These are phyloP conservation scores for Solen grandis DNA, from an alignment of 1,140 invertebrate genomes.

Conservation along the genomic window DNA sequence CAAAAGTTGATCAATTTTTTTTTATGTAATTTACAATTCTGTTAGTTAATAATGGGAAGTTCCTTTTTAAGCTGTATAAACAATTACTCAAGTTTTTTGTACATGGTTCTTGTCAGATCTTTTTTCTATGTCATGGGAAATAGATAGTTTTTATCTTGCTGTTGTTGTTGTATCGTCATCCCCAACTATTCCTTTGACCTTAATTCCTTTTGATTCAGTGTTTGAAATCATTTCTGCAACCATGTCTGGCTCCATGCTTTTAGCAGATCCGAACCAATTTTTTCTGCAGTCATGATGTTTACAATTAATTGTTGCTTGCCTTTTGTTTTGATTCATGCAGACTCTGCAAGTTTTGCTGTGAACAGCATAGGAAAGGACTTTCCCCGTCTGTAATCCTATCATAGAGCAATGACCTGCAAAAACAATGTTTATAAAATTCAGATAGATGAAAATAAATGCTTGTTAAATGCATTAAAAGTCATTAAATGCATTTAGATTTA, in stretches of 20 bases:
- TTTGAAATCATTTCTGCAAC: slow-evolving; percentile 1
- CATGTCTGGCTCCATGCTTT: slow-evolving; percentile 19
- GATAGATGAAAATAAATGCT: no score
- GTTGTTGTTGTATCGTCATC: slow-evolving; percentile 19
- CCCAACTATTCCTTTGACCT: neutral
- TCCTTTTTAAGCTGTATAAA: neutral
- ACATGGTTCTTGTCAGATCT: neutral
- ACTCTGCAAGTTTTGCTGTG: neutral
- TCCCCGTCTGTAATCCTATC: slow-evolving; percentile 24
- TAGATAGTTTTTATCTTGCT: neutral
- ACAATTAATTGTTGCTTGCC: no score
- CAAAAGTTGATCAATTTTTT: neutral
- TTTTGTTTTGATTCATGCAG: neutral
- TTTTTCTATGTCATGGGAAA: neutral
- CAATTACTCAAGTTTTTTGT: neutral
- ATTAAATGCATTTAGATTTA: no score
- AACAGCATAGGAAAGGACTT: neutral
- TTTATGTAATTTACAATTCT: neutral
- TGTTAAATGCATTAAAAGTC: no score
- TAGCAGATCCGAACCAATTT: slow-evolving; percentile 6
- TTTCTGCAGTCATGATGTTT: slow-evolving; percentile 9
- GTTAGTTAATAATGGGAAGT: neutral
- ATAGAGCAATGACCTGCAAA: slow-evolving; percentile 12
- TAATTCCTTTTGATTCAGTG: neutral
- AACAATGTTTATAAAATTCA: no score